Base-by-base conservation (phyloP, 2,888 invertebrate genomes). In the Capitulum mitella region DNA sequence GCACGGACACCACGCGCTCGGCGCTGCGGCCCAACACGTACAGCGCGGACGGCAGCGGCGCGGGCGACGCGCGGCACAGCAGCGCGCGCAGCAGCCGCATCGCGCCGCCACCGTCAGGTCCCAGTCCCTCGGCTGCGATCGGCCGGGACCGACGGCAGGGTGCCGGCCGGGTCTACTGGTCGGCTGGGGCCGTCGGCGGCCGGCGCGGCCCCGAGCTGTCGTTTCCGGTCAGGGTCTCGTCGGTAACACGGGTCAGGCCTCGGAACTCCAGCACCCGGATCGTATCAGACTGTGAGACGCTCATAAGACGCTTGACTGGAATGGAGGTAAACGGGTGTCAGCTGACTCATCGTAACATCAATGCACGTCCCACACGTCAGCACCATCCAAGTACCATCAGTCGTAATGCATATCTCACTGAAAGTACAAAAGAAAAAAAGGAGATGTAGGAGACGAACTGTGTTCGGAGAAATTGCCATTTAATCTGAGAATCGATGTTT, bases 241-340 rank as follows among this genome's bases (percentile, higher is more conserved):
- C 70, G 40, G 37, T 10, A 26, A 70, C 40, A 10, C 26, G 19
- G 40, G 40, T 37, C 22, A 70, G 19, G 26, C 70, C 70, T 37
- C 37, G 22, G 40, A 26, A 70, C 70, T 70, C 70, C 29, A 70
- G 29, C 22, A 40, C 26, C 2, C 70, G 70, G 40, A 70, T 40
- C 22, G 70, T 70, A 6, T 70, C 70, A 70, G 70, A 70, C 40
- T 70, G 70, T 70, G 70, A 70, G 70, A 40, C 70, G 70, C 70
- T 70, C 70, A 70, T 70, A 70, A 70, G 70, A 5, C 70, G 37
- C 70, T 40, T 37, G 29, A 70, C 70, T 70, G 70, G 6, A 70
- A 70, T 8, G 43, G 43, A 43, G 43, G 43, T n/a, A n/a, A n/a
- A n/a, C n/a, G n/a, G n/a, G n/a, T 43, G 43, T 43, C 43, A 43